Percentiles rank a stretch among this genome's conserved stretches.
Evolutionary conservation across 1,140 invertebrate genomes (phyloP).

Genomic region (Stegodyphus dumicola): DNA sequence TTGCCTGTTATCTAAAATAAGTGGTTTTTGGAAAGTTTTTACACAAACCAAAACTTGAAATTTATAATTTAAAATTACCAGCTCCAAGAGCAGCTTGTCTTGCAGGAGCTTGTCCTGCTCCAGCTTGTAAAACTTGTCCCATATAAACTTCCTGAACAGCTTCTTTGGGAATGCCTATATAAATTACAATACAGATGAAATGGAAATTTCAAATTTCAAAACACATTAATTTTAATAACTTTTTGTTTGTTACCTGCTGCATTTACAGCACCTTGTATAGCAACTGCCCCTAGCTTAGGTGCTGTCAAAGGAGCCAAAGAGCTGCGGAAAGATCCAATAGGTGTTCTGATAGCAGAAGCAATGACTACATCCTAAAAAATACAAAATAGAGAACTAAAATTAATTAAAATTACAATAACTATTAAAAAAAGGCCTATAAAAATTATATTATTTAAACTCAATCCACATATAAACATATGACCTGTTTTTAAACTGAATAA

Average conservation of each 20-base stretch:
- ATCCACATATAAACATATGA: not conserved
- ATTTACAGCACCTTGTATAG: slow-evolving; percentile 85
- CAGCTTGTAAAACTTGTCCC: slow-evolving; percentile 72
- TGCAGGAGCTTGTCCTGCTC: slow-evolving; percentile 71
- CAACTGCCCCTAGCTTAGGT: slow-evolving; percentile 87
- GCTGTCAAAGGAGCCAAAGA: slow-evolving; percentile 84
- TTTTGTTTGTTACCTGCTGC: slow-evolving; percentile 75
- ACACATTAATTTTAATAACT: not conserved
- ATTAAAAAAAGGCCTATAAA: too few relatives aligned
- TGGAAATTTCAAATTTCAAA: too few relatives aligned
- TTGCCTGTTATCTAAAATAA: too few relatives aligned
- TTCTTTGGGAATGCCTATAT: slow-evolving; percentile 63
- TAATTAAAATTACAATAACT: not conserved
- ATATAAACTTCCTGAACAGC: slow-evolving; percentile 72
- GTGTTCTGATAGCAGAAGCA: slow-evolving; percentile 91
- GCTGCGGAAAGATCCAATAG: slow-evolving; percentile 92
- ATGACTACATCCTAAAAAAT: slow-evolving; percentile 82
- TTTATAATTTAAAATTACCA: slow-evolving; percentile 60
- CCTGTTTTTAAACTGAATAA: not conserved
- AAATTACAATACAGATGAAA: not conserved
- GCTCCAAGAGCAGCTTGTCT: slow-evolving; percentile 73
- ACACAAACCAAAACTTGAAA: too few relatives aligned
- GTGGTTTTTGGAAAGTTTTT: too few relatives aligned
- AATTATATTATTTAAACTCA: not conserved
- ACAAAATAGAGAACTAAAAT: not conserved